phyloP scores from a whole-genome alignment of 2,113 vertebrate species.

The Brachyhypopomus occidentalis region DNA sequence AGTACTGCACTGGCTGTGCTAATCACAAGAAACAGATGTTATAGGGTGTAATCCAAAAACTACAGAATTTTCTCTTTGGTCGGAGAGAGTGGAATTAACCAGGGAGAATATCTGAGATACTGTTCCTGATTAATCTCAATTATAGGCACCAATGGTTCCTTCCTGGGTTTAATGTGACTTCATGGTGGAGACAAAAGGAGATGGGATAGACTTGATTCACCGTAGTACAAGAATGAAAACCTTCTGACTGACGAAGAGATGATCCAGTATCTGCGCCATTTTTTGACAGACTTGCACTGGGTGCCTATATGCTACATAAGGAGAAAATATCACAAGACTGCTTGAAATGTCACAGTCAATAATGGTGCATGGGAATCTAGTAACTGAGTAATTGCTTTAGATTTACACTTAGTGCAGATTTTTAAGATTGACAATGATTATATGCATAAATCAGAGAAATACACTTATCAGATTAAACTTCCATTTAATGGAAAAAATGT shows the following conservation, averaged over 20 bases:
- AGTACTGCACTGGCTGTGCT: not conserved
- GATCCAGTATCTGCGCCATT: not conserved
- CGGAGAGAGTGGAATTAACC: not conserved
- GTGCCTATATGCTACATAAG: no score
- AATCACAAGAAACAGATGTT: not conserved
- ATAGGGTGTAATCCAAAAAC: no score
- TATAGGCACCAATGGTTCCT: not conserved
- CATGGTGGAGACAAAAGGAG: not conserved
- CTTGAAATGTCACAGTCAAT: not conserved
- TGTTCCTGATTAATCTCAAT: not conserved
- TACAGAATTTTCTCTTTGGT: no score
- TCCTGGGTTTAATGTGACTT: not conserved
- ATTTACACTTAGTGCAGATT: not conserved
- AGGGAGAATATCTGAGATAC: not conserved
- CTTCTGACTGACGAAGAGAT: not conserved
- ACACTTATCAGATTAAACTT: conserved; percentile 44
- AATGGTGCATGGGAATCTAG: not conserved
- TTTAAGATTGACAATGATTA: no score
- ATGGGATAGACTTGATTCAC: no score
- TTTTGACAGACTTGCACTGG: no score
- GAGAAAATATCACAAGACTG: not conserved
- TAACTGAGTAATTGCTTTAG: not conserved
- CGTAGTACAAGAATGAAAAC: not conserved
- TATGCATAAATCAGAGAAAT: conserved; percentile 33
- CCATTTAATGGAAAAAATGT: conserved; percentile 65